Conservation (phyloP, 2,797 vertebrate species). For the Galagoides demidoff region DNA sequence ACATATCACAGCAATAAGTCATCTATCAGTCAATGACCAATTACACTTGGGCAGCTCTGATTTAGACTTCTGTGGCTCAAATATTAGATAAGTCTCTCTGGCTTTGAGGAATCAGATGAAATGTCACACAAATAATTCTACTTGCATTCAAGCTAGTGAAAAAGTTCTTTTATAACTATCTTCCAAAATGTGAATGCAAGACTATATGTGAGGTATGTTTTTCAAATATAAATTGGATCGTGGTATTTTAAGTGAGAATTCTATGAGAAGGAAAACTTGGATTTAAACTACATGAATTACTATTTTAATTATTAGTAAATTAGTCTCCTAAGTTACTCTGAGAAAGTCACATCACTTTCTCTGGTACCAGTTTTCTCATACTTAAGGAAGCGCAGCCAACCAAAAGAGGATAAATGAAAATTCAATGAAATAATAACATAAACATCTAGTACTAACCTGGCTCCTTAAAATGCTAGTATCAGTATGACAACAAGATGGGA, state of each 20-base stretch:
- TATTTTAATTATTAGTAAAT: no score
- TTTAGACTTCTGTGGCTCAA: conserved; percentile 27
- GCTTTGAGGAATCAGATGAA: conserved; percentile 61
- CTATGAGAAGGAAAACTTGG: neutral
- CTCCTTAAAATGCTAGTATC: neutral
- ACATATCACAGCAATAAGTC: conserved; percentile 61
- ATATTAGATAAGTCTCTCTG: conserved; percentile 51
- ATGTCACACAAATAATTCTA: conserved; percentile 55
- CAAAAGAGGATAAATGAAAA: neutral
- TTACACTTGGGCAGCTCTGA: conserved; percentile 58
- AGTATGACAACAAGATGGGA: neutral
- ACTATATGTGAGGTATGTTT: neutral
- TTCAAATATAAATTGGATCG: conserved; percentile 62
- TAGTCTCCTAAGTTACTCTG: neutral
- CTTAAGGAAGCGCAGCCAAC: conserved; percentile 4
- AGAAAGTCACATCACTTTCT: neutral
- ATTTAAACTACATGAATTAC: neutral
- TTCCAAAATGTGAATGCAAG: conserved; percentile 23
- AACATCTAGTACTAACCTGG: neutral
- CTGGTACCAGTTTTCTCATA: neutral
- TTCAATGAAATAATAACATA: neutral
- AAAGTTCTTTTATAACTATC: conserved; percentile 32
- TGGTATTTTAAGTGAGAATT: conserved; percentile 1
- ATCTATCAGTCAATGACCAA: conserved; percentile 64
- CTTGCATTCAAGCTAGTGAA: conserved; percentile 17